A percentile compares a stretch with the other conserved stretches of the same genome.
These are phyloP conservation scores for Dicranocentrus wangi DNA, from an alignment of 2,888 invertebrate genomes.

Conservation along the genomic window DNA sequence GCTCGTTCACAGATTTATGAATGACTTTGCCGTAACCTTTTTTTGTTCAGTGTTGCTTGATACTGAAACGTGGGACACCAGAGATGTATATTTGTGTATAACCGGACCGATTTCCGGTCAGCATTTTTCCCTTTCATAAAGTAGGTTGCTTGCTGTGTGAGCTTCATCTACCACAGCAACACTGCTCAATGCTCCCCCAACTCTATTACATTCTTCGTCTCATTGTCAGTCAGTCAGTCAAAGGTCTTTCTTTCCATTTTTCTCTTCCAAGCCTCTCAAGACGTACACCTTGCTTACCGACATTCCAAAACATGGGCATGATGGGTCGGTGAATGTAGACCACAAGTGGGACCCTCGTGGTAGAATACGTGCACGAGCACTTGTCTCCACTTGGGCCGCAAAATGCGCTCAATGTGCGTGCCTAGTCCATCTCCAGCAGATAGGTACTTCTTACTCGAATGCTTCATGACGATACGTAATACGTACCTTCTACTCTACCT, in stretches of 20 bases:
- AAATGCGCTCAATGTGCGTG: not conserved
- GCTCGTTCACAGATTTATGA: slow-evolving; percentile 37
- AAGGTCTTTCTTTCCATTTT: slow-evolving; percentile 22
- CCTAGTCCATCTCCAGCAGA: not conserved
- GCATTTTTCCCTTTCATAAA: slow-evolving; percentile 55
- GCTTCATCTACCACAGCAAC: not conserved
- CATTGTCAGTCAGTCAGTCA: not conserved
- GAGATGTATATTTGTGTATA: not conserved
- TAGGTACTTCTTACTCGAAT: not conserved
- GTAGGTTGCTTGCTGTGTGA: not conserved
- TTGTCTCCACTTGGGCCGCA: not conserved
- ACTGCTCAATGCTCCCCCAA: not conserved
- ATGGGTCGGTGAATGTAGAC: not conserved
- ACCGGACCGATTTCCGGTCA: slow-evolving; percentile 70
- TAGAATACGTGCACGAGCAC: slow-evolving; percentile 17
- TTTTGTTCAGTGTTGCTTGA: not conserved
- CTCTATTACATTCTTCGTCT: not conserved
- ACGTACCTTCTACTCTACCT: slow-evolving; percentile 30
- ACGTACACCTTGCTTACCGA: slow-evolving; percentile 10
- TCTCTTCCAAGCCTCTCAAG: not conserved
- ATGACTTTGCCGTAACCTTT: slow-evolving; percentile 28
- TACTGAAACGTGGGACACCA: not conserved
- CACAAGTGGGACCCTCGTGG: slow-evolving; percentile 15
- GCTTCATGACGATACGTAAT: slow-evolving; percentile 12
- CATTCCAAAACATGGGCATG: not conserved